Conservation (phyloP, 2,888 invertebrate species). For the Oxytorus armatus region DNA sequence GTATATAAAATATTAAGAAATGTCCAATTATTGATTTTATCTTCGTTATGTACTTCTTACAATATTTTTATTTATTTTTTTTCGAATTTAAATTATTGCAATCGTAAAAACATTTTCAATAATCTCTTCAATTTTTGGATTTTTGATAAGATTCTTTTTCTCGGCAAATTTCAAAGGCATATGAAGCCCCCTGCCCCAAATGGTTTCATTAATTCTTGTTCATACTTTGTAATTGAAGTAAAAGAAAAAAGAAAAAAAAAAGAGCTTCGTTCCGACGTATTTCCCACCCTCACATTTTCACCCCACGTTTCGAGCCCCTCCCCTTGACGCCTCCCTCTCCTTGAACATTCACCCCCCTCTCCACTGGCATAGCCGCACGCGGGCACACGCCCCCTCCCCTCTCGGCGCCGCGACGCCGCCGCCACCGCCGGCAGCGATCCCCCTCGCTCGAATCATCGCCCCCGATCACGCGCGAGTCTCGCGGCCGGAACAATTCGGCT, state of each 20-base stretch:
- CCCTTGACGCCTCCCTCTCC: conserved; percentile 52
- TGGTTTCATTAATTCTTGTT: background rate
- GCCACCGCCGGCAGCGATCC: conserved; percentile 66
- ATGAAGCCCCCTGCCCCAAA: background rate
- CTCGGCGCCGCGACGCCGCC: conserved; percentile 65
- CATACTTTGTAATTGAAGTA: background rate
- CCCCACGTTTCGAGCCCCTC: conserved; percentile 65
- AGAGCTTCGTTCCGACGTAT: conserved; percentile 50
- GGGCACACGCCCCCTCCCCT: conserved; percentile 69
- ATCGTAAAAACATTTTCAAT: too few species aligned
- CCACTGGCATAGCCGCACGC: conserved; percentile 36
- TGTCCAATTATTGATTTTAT: too few species aligned
- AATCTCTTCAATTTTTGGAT: too few species aligned
- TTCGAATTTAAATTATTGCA: too few species aligned
- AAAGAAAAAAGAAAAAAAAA: conserved; percentile 5
- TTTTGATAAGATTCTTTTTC: too few species aligned
- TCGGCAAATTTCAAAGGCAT: too few species aligned
- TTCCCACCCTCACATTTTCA: conserved; percentile 58
- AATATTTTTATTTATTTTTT: too few species aligned
- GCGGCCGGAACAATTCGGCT: conserved; percentile 75
- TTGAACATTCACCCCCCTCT: conserved; percentile 14
- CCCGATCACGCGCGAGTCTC: conserved; percentile 75
- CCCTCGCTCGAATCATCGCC: conserved; percentile 75
- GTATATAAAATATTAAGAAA: too few species aligned
- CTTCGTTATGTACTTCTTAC: too few species aligned